Conservation (phyloP, 2,113 vertebrate genomes). For the Upupa epops region DNA sequence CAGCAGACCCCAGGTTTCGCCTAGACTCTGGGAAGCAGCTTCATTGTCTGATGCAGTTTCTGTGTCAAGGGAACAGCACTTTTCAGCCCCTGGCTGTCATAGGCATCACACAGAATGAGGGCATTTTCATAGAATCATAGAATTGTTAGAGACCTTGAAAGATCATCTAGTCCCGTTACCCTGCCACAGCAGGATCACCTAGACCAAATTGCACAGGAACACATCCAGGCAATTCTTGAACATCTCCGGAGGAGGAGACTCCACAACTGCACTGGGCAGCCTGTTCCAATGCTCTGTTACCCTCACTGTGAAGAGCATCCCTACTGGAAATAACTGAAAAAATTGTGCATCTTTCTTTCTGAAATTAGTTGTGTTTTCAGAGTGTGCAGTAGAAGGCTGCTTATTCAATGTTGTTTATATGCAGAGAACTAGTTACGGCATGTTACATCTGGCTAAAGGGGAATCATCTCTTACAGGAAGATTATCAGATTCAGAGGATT, state of each 20-base stretch:
- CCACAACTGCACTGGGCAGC: too few species aligned
- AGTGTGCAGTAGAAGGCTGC: not conserved
- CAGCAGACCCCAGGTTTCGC: not conserved
- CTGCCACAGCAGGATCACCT: too few species aligned
- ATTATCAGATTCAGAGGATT: not conserved
- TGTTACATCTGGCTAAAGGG: not conserved
- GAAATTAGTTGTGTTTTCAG: not conserved
- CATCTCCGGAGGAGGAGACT: too few species aligned
- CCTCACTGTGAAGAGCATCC: not conserved
- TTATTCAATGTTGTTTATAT: not conserved
- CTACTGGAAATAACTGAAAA: not conserved
- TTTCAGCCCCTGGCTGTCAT: not conserved
- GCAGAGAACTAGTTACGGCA: not conserved
- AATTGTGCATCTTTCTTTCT: not conserved
- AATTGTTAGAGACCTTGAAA: too few species aligned
- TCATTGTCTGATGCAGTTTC: fast-evolving
- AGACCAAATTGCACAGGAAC: too few species aligned
- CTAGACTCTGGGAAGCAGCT: not conserved
- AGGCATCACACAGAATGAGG: not conserved
- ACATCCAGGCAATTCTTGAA: too few species aligned
- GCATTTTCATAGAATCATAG: too few species aligned
- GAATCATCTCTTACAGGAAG: not conserved
- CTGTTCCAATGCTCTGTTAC: too few species aligned
- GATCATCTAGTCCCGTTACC: too few species aligned
- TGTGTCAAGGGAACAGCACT: not conserved